phyloP scores from a whole-genome alignment of 2,113 vertebrate species.

The Morone saxatilis region DNA sequence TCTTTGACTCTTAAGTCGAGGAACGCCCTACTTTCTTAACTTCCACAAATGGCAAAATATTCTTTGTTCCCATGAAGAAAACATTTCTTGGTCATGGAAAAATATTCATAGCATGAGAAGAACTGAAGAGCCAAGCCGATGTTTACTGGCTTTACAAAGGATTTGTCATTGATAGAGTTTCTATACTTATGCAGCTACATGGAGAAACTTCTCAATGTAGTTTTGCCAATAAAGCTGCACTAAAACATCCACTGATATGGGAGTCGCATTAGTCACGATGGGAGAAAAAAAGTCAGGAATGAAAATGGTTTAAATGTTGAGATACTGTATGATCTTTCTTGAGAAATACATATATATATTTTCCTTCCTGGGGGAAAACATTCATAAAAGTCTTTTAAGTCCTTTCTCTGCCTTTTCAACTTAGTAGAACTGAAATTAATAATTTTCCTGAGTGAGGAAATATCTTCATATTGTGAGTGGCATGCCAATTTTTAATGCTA shows the following conservation, averaged over 20 bases:
- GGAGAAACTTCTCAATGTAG: neutral
- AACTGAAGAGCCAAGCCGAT: neutral
- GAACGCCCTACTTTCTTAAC: slow-evolving; percentile 16
- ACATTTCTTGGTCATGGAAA: slow-evolving; percentile 13
- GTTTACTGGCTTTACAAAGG: neutral
- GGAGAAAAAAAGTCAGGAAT: neutral
- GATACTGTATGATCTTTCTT: neutral
- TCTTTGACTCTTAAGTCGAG: slow-evolving; percentile 32
- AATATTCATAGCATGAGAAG: neutral
- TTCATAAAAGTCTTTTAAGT: neutral
- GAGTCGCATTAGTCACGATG: neutral
- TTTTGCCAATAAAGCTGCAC: neutral
- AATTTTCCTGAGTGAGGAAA: neutral
- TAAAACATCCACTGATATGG: neutral
- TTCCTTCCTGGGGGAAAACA: slow-evolving; percentile 6
- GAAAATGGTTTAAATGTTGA: neutral
- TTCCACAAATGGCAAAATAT: slow-evolving; percentile 54
- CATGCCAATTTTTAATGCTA: neutral
- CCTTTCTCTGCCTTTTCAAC: neutral
- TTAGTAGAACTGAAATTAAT: neutral
- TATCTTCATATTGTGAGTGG: neutral
- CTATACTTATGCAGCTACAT: neutral
- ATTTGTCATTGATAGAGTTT: neutral
- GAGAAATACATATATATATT: neutral
- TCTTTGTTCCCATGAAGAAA: slow-evolving; percentile 54